Conservation (phyloP, 2,113 vertebrate species). For the Ctenodactylus gundi region DNA sequence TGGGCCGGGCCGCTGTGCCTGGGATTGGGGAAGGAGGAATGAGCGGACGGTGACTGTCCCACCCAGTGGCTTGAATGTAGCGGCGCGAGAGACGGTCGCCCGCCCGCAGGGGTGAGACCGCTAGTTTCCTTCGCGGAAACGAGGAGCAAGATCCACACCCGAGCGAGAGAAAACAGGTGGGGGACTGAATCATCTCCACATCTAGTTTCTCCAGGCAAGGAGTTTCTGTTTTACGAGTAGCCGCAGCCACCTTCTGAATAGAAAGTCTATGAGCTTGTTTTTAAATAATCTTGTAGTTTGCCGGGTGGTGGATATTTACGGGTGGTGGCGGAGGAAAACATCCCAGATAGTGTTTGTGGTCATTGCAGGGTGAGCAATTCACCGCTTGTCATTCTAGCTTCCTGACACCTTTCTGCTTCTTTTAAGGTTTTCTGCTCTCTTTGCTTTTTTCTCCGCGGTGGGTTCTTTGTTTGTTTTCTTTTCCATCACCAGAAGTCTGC, state of each 20-base stretch:
- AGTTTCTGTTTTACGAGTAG: not conserved
- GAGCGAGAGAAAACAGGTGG: not conserved
- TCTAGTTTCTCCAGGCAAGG: constrained; percentile 50
- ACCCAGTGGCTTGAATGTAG: constrained; percentile 45
- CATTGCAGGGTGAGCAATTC: not conserved
- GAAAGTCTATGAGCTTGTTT: not conserved
- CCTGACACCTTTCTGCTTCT: no score
- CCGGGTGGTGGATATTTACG: not conserved
- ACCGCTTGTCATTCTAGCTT: not conserved
- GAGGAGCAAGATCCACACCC: not conserved
- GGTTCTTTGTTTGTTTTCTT: not conserved
- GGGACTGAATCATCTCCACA: not conserved
- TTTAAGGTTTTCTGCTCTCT: not conserved
- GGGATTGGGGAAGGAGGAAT: not conserved
- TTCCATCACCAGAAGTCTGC: not conserved
- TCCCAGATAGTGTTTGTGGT: not conserved
- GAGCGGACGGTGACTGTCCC: constrained; percentile 9
- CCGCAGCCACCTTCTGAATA: not conserved
- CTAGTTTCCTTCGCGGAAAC: not conserved
- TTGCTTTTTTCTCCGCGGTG: not conserved
- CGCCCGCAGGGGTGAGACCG: not conserved
- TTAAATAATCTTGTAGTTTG: not conserved
- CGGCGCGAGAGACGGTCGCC: not conserved
- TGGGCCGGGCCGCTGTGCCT: not conserved
- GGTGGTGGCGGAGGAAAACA: not conserved